Conservation (phyloP, 2,888 invertebrate species). For the Lycocerus yunnanus region DNA sequence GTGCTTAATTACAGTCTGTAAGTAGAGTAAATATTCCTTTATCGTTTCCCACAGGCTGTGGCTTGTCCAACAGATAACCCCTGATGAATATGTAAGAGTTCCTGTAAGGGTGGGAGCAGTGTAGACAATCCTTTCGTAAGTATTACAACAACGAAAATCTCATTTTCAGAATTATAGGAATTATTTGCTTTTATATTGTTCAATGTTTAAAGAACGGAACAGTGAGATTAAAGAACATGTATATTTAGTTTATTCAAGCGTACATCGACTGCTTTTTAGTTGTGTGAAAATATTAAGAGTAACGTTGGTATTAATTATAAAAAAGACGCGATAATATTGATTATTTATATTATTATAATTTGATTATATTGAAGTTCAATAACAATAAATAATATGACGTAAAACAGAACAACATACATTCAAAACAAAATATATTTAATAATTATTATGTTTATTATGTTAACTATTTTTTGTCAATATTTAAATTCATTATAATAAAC, state of each 20-base stretch:
- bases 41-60: conserved; percentile 52
- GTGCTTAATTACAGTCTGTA: conserved; percentile 56
- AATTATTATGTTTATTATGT: no score
- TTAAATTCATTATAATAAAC: neutral
- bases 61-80: conserved; percentile 53
- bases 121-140: conserved; percentile 40
- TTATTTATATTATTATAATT: no score
- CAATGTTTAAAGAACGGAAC: conserved; percentile 16
- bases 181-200: conserved; percentile 42
- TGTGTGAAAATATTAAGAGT: neutral
- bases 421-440: no score
- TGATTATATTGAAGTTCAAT: no score
- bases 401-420: no score
- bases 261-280: neutral
- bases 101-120: conserved; percentile 30
- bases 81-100: conserved; percentile 55
- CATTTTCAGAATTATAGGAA: conserved; percentile 35
- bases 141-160: conserved; percentile 39
- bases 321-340: no score
- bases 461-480: neutral
- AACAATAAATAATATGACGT: no score
- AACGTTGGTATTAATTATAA: neutral
- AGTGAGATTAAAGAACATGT: neutral
- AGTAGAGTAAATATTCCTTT: conserved; percentile 57
- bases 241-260: neutral